Evolutionary conservation across 2,113 vertebrate genomes (phyloP).

Genomic region (Saimiri boliviensis): DNA sequence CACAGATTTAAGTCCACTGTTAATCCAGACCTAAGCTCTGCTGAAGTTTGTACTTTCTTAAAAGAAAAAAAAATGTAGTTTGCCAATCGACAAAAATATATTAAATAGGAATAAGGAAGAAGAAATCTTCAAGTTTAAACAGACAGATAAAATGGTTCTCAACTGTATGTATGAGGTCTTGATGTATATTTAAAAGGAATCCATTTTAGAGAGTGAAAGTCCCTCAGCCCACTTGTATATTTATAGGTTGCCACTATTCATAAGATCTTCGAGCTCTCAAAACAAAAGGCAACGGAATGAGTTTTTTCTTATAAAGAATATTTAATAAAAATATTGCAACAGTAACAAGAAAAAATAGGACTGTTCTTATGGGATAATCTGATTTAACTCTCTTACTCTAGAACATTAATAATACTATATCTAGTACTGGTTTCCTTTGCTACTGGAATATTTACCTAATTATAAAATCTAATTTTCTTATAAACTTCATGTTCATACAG

Average conservation of each 20-base stretch:
- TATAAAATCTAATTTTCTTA: background rate
- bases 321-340: background rate
- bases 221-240: background rate
- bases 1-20: conserved; percentile 4
- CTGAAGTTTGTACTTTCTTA: background rate
- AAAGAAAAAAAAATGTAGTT: background rate
- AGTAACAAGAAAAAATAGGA: background rate
- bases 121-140: background rate
- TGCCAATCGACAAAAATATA: background rate
- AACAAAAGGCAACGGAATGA: conserved; percentile 22
- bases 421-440: background rate
- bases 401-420: background rate
- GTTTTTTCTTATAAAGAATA: background rate
- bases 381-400: background rate
- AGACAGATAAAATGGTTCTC: conserved; percentile 4
- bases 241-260: background rate
- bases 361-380: background rate
- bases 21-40: background rate
- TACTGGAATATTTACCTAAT: background rate
- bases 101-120: background rate
- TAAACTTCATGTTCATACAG: background rate
- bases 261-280: conserved; percentile 18
- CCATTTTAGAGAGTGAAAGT: background rate
- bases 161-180: background rate
- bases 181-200: background rate